Base-by-base conservation (phyloP, 2,113 vertebrate species). In the Alexandromys fortis region DNA sequence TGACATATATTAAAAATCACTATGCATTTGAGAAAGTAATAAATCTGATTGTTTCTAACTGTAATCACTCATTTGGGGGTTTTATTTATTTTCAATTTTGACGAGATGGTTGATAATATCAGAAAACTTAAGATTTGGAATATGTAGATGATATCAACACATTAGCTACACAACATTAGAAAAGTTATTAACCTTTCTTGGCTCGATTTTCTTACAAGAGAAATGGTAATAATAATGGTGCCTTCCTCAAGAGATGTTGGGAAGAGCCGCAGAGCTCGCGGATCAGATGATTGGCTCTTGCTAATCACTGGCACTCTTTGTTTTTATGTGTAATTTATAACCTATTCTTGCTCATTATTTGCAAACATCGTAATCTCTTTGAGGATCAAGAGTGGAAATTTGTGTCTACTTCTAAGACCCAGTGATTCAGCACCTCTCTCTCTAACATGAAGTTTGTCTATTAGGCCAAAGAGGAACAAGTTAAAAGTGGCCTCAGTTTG, bases 171-270 rank as follows among this genome's bases (percentile, higher is more conserved):
- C 24, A 55, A 75, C 28, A 78, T 5, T 86, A 17, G 49, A 7
- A 78, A 94, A 89, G 38, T 86, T 94, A 55, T 63, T 89, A 86
- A 94, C 35, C n/a, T 65, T 85, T 70, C 58, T 68, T 38, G 78
- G 24, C 17, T 94, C 21, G 55, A 42, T 91, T 91, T 85, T 65
- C 68, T 96, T 79, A 70, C 35, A 89, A 38, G 24, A n/a, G 86
- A 88, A 96, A 92, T 49, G 26, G 19, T 38, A 87, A 58, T 87
- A 83, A 90, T 78, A 42, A 86, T 33, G 75, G 30, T 73, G 33
- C 52, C 78, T 91, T 86, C 8, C 13, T 89, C 42, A 67, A 83
- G 82, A 91, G 45, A 86, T 16, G 8, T 28, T 91, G 42, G 38
- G 38, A 96, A 85, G 42, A 58, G 83, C 76, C 52, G 9, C 30